phyloP scores from a whole-genome alignment of 2,113 vertebrate genomes.

The Eurystomus gularis region DNA sequence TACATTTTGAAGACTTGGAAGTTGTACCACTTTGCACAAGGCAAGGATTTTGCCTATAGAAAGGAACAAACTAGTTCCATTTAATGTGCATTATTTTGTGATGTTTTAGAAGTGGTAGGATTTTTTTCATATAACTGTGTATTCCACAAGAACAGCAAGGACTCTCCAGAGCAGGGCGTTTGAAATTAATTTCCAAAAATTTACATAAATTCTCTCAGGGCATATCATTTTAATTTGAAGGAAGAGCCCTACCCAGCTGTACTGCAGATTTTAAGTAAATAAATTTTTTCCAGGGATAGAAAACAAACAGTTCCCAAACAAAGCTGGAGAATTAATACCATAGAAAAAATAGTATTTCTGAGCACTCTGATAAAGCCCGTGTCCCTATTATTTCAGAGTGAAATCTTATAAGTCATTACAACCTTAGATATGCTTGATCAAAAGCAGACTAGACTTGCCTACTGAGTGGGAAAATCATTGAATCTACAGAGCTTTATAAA shows the following conservation, averaged over 20 bases:
- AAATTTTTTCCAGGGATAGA: neutral
- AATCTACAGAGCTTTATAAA: neutral
- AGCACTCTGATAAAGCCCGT: neutral
- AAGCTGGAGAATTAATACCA: neutral
- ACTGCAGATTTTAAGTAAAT: constrained; percentile 49
- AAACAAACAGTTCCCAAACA: neutral
- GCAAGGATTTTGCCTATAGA: neutral
- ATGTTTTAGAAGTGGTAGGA: neutral
- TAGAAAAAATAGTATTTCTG: neutral
- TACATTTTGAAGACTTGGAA: neutral
- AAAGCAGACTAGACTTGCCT: neutral
- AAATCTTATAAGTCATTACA: neutral
- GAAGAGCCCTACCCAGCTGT: constrained; percentile 38
- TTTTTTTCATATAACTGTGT: neutral
- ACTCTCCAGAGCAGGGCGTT: neutral
- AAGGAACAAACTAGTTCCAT: neutral
- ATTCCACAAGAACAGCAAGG: constrained; percentile 17
- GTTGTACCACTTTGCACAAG: neutral
- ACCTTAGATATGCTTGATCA: neutral
- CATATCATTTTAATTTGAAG: constrained; percentile 47
- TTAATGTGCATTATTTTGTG: neutral
- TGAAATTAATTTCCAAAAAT: constrained; percentile 62
- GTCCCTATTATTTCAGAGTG: neutral
- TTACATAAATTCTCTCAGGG: constrained; percentile 54
- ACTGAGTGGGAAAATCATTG: neutral